Conservation (phyloP, 2,797 vertebrate genomes). For the Gastrophryne carolinensis region DNA sequence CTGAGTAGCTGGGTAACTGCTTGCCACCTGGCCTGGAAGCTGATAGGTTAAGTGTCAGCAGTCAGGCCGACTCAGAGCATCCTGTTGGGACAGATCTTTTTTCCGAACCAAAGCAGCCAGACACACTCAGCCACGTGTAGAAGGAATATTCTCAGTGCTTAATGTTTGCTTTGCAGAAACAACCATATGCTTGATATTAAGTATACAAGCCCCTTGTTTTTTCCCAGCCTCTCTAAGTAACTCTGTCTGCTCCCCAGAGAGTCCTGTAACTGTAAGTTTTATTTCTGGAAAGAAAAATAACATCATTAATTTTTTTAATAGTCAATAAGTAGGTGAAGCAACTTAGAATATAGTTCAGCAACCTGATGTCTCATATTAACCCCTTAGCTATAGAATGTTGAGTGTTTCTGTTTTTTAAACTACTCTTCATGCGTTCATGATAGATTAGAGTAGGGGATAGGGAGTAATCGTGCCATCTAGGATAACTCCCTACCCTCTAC, state of each 20-base stretch:
- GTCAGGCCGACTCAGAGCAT: background rate
- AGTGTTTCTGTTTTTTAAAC: background rate
- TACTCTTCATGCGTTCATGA: too few relatives aligned
- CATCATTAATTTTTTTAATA: background rate
- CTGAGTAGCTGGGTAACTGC: too few relatives aligned
- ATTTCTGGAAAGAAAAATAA: slow-evolving; percentile 27
- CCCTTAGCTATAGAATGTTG: too few relatives aligned
- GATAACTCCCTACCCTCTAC: too few relatives aligned
- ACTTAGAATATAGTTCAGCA: background rate
- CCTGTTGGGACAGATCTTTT: slow-evolving; percentile 1
- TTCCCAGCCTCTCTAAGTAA: background rate
- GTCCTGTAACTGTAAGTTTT: background rate
- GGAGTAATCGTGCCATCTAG: too few relatives aligned
- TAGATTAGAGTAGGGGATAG: too few relatives aligned
- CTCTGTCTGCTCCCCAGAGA: background rate
- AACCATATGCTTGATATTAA: slow-evolving; percentile 16
- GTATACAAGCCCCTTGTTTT: slow-evolving; percentile 32
- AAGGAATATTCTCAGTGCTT: background rate
- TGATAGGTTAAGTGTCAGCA: background rate
- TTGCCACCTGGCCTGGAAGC: too few relatives aligned
- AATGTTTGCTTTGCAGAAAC: slow-evolving; percentile 2
- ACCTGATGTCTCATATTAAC: too few relatives aligned
- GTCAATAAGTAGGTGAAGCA: background rate
- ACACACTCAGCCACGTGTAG: slow-evolving; percentile 1
- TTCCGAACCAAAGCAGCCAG: background rate